Base-by-base conservation (phyloP, 1,140 invertebrate species). In the Onthophagus taurus region DNA sequence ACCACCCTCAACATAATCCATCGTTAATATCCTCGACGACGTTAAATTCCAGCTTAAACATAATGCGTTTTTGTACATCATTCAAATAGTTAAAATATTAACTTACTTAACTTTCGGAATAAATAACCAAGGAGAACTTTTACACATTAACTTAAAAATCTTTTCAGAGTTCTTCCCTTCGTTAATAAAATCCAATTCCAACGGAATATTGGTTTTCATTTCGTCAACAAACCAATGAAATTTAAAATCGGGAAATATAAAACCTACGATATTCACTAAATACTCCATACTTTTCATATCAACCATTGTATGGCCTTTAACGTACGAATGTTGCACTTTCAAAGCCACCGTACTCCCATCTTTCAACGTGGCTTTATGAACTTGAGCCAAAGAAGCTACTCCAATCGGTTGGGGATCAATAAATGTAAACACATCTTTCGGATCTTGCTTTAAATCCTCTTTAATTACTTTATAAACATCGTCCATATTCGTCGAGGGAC, bases 201-300 rank as follows among this genome's bases (percentile, higher is more conserved):
- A 72, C 1, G 89, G 87, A 43, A 98, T 77, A 69, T 97, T 98
- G 55, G 82, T 88, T 59, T 92, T 93, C 1, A 88, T 93, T 70
- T 96, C 92, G 52, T 94, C 86, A 6, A 95, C 89, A 4, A 99
- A 70, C 96, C 96, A 99, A 55, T 90, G 77, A 58, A 99, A 90
- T 68, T 89, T 83, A 58, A 99, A 98, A 48, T 97, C 90, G 4
- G 95, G 94, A 65, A 99, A 99, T 2, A 92, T 66, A 67, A 75
- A 81, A 0, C 83, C 81, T 45, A 95, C 85, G 4, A 86, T 67
- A 51, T 80, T 81, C 0, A 94, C 83, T n/a, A 97, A 71, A 37
- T 86, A 74, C 60, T 96, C 87, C 92, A 99, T 98, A 24, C 90
- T 95, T 68, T 83, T 84, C 58, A 98, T 83, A 56, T 97, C 94